Conservation (phyloP, 2,797 vertebrate species). For the Alca torda region DNA sequence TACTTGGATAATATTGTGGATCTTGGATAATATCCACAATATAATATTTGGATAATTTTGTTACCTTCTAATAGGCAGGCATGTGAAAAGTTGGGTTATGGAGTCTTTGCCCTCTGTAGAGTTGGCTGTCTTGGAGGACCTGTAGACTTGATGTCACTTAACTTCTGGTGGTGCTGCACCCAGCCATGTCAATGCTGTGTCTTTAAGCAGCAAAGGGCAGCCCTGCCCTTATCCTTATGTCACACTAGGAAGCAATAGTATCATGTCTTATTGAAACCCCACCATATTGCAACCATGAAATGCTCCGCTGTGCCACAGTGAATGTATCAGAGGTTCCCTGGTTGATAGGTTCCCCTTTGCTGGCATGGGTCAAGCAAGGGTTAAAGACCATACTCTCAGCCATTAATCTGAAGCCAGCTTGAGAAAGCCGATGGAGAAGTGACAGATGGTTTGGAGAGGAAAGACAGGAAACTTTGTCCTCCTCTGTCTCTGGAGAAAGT, state of each 20-base stretch:
- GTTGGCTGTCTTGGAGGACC: not conserved
- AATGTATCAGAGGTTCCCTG: not conserved
- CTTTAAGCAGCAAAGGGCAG: not conserved
- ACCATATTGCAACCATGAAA: not conserved
- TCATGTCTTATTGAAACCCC: not conserved
- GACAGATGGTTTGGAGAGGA: constrained; percentile 55
- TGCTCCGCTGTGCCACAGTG: not conserved
- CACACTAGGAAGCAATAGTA: not conserved
- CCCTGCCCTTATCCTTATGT: not conserved
- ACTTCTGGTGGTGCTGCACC: not conserved
- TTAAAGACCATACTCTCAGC: constrained; percentile 37
- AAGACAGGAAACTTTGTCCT: constrained; percentile 63
- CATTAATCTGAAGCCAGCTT: constrained; percentile 22
- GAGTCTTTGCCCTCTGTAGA: not conserved
- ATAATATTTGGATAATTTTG: not conserved
- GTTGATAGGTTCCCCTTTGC: not conserved
- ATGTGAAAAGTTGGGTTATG: not conserved
- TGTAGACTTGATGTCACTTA: not conserved
- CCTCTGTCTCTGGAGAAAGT: constrained; percentile 43
- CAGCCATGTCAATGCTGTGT: not conserved
- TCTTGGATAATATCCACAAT: not conserved
- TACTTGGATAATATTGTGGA: not conserved
- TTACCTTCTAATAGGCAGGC: not conserved
- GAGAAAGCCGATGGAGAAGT: constrained; percentile 6
- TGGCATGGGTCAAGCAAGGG: constrained; percentile 13